Percentiles rank a stretch among this genome's conserved stretches.
phyloP scores from a whole-genome alignment of 2,888 invertebrate genomes.

The Laspeyria flexula region DNA sequence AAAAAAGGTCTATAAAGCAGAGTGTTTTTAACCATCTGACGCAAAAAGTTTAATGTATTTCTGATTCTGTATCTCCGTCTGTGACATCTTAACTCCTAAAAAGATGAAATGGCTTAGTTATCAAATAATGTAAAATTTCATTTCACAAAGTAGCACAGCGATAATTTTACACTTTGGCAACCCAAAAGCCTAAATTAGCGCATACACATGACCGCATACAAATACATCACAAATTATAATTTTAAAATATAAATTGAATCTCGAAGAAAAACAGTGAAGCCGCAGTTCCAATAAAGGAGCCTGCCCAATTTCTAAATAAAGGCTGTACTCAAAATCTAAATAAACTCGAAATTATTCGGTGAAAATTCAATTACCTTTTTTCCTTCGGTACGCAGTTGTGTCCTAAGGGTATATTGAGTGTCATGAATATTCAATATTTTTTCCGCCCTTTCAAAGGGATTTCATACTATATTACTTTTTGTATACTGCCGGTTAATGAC shows the following conservation, averaged over 20 bases:
- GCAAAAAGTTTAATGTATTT: too few relatives aligned
- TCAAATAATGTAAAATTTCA: too few relatives aligned
- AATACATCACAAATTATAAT: too few relatives aligned
- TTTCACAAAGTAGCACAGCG: too few relatives aligned
- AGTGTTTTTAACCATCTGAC: too few relatives aligned
- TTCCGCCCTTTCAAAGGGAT: constrained; percentile 40
- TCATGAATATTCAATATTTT: constrained; percentile 53
- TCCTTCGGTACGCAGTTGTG: constrained; percentile 26
- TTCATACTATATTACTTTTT: constrained; percentile 39
- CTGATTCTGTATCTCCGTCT: too few relatives aligned
- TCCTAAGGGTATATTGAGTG: constrained; percentile 36
- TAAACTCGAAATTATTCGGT: constrained; percentile 43
- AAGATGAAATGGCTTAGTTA: too few relatives aligned
- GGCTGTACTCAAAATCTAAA: constrained; percentile 37
- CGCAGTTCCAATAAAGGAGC: constrained; percentile 5
- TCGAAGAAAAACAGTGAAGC: constrained; percentile 1
- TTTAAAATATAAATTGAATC: background rate
- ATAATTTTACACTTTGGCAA: too few relatives aligned
- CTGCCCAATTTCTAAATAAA: constrained; percentile 18
- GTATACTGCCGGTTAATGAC: constrained; percentile 28
- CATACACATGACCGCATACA: too few relatives aligned
- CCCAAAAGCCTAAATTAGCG: too few relatives aligned
- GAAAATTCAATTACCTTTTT: constrained; percentile 53
- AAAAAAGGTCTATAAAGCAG: too few relatives aligned
- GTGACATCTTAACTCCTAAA: too few relatives aligned